These are phyloP conservation scores for Sphaeramia orbicularis DNA, from an alignment of 2,797 vertebrate species.

Conservation along the genomic window DNA sequence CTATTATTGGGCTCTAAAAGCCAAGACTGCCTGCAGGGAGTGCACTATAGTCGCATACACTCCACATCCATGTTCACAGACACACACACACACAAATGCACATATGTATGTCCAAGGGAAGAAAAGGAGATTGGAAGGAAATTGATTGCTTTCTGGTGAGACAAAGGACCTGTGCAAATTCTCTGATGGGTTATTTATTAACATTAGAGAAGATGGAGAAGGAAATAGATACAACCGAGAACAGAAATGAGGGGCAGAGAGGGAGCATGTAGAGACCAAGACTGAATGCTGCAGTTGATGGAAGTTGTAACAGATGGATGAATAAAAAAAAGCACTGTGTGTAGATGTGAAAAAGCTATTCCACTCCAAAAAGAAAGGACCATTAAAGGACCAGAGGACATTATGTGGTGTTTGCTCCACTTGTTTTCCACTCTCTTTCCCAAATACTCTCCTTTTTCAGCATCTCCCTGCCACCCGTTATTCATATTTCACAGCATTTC, in stretches of 20 bases:
- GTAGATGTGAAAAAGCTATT: conserved; percentile 36
- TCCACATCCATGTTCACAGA: conserved; percentile 7
- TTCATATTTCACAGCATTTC: conserved; percentile 43
- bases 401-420: not conserved
- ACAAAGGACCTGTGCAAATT: conserved; percentile 49
- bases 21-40: conserved; percentile 27
- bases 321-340: conserved; percentile 18
- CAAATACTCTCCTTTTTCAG: not conserved
- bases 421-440: conserved; percentile 11
- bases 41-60: conserved; percentile 19
- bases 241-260: conserved; percentile 19
- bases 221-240: conserved; percentile 34
- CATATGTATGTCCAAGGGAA: conserved; percentile 21
- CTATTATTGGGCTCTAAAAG: conserved; percentile 58
- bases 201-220: conserved; percentile 28
- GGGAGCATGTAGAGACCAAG: conserved; percentile 8
- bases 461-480: conserved; percentile 10
- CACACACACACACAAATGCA: conserved; percentile 40
- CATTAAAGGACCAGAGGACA: conserved; percentile 18
- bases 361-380: conserved; percentile 22
- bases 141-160: conserved; percentile 66
- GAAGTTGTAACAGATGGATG: conserved; percentile 46
- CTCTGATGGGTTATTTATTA: conserved; percentile 53
- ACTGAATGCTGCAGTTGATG: conserved; percentile 27
- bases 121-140: conserved; percentile 42